These are phyloP conservation scores for Clarias batrachus DNA, from an alignment of 2,113 vertebrate genomes.

Conservation along the genomic window DNA sequence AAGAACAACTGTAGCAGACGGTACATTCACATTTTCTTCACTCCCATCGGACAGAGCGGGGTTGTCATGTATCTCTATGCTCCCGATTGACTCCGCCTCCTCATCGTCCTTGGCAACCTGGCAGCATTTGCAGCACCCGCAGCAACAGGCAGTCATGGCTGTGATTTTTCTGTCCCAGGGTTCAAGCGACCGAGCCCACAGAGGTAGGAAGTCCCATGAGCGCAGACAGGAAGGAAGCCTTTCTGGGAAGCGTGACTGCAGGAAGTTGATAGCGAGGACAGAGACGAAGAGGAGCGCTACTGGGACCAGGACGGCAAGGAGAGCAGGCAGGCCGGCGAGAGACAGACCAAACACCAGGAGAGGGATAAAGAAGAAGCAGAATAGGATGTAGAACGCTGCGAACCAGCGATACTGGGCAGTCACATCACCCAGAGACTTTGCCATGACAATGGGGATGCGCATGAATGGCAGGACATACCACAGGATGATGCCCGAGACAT, in stretches of 20 bases:
- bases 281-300: conserved; percentile 66
- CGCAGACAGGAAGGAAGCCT: conserved; percentile 76
- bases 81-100: conserved; percentile 55
- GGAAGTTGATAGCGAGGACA: conserved; percentile 71
- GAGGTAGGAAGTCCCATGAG: conserved; percentile 86
- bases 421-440: conserved; percentile 80
- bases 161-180: conserved; percentile 82
- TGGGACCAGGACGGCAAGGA: conserved; percentile 82
- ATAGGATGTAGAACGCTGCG: conserved; percentile 82
- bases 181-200: conserved; percentile 83
- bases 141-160: conserved; percentile 64
- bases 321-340: conserved; percentile 83
- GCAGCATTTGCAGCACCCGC: conserved; percentile 80
- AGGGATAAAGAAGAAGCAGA: conserved; percentile 83
- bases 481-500: conserved; percentile 87
- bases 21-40: conserved; percentile 47
- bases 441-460: conserved; percentile 84
- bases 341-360: conserved; percentile 83
- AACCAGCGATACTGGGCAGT: conserved; percentile 94
- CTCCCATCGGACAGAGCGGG: conserved; percentile 60
- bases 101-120: conserved; percentile 56
- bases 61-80: conserved; percentile 75
- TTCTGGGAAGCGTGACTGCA: conserved; percentile 75
- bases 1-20: conserved; percentile 19
- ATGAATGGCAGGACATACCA: conserved; percentile 89